These are phyloP conservation scores for Argyresthia goedartella DNA, from an alignment of 2,888 invertebrate genomes.

Conservation along the genomic window DNA sequence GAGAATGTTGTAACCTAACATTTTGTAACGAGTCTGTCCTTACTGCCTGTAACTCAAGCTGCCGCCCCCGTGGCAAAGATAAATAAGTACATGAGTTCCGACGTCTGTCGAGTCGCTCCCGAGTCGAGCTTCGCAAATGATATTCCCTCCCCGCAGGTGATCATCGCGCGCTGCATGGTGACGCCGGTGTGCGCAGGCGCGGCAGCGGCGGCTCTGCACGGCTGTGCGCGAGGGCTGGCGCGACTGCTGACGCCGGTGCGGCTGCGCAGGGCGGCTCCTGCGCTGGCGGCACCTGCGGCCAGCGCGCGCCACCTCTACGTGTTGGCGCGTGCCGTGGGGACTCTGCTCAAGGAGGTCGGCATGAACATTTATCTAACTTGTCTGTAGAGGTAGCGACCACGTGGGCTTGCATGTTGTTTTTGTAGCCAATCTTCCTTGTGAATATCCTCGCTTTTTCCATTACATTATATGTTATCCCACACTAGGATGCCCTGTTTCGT, in stretches of 20 bases:
- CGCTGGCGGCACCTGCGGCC: slow-evolving; percentile 67
- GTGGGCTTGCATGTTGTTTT: too few relatives aligned
- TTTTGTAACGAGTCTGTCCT: slow-evolving; percentile 40
- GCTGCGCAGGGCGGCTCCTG: slow-evolving; percentile 31
- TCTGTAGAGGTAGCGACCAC: too few relatives aligned
- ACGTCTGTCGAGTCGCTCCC: too few relatives aligned
- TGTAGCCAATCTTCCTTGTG: too few relatives aligned
- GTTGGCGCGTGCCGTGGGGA: slow-evolving; percentile 66
- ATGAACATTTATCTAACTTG: too few relatives aligned
- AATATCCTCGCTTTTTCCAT: too few relatives aligned
- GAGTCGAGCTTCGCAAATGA: too few relatives aligned
- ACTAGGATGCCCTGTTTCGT: too few relatives aligned
- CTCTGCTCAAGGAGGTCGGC: too few relatives aligned
- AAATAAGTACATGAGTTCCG: not conserved
- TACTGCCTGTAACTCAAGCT: not conserved
- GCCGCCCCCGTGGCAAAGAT: too few relatives aligned
- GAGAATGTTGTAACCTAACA: too few relatives aligned
- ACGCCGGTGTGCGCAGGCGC: slow-evolving; percentile 30
- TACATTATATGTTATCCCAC: too few relatives aligned
- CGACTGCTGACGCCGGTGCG: slow-evolving; percentile 21
- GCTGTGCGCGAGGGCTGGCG: slow-evolving; percentile 38
- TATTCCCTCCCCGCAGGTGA: slow-evolving; percentile 31
- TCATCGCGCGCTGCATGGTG: slow-evolving; percentile 60
- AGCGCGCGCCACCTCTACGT: slow-evolving; percentile 77
- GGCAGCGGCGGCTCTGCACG: slow-evolving; percentile 34